Conservation (phyloP, 2,113 vertebrate species). For the Bucco capensis region DNA sequence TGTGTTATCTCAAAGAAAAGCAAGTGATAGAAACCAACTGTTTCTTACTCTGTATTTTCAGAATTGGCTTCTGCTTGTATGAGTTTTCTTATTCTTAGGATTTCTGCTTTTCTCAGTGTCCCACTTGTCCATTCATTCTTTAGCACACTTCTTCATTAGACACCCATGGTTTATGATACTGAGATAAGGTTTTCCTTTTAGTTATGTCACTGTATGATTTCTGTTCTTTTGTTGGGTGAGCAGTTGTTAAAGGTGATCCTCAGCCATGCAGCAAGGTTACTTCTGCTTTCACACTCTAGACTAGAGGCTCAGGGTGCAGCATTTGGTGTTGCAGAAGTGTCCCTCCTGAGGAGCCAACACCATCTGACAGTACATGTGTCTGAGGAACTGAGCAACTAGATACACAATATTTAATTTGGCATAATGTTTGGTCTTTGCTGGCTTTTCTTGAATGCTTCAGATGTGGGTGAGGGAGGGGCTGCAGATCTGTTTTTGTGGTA, state of each 20-base stretch:
- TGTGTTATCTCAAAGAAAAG: background rate
- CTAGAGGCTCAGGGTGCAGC: rapidly evolving
- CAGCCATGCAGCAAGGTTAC: background rate
- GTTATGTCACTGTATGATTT: background rate
- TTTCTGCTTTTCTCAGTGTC: background rate
- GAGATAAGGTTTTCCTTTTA: background rate
- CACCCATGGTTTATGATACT: background rate
- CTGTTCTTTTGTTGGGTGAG: background rate
- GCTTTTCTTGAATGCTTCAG: background rate
- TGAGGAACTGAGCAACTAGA: background rate
- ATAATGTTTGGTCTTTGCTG: background rate
- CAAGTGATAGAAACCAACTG: background rate
- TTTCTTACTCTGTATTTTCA: background rate
- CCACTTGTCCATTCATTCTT: background rate
- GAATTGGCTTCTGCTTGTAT: background rate
- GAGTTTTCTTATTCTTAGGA: background rate
- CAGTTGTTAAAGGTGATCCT: background rate
- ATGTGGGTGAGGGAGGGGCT: background rate
- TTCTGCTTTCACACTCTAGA: rapidly evolving
- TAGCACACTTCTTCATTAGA: background rate
- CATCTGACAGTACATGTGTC: background rate
- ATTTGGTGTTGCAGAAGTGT: background rate
- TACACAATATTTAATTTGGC: background rate
- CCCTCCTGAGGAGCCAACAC: background rate
- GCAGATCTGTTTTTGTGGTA: background rate